Conservation (phyloP, 2,113 vertebrate species). For the Plecturocebus donacophilus region DNA sequence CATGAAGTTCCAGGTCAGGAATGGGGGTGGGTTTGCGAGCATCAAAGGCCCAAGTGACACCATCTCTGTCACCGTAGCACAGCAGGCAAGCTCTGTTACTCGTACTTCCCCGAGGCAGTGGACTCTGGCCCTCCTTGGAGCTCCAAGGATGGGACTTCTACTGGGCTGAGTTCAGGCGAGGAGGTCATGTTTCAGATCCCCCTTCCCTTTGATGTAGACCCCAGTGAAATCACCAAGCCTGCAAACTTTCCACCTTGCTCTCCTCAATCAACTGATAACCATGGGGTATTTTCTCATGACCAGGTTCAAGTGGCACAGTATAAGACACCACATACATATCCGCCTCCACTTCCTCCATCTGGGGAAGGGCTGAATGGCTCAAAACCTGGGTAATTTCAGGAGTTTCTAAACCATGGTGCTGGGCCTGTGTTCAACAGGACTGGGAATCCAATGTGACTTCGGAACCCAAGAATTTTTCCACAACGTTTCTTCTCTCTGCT, state of each 20-base stretch:
- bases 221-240: fast-evolving
- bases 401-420: not conserved
- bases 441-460: fast-evolving
- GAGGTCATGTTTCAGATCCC: not conserved
- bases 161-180: fast-evolving
- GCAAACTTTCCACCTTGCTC: fast-evolving
- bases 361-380: fast-evolving
- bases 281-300: fast-evolving
- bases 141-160: fast-evolving
- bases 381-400: fast-evolving
- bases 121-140: not conserved
- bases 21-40: fast-evolving
- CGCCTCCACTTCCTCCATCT: fast-evolving
- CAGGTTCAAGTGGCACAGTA: fast-evolving
- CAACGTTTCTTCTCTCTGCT: not conserved
- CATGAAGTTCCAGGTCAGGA: not conserved
- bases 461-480: fast-evolving
- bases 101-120: fast-evolving
- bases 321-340: fast-evolving
- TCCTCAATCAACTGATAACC: not conserved
- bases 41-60: not conserved
- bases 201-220: too few relatives aligned
- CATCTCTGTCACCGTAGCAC: not conserved
- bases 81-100: fast-evolving
- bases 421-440: not conserved